These are phyloP conservation scores for Malurus splendens DNA, from an alignment of 2,797 vertebrate genomes.

Conservation along the genomic window DNA sequence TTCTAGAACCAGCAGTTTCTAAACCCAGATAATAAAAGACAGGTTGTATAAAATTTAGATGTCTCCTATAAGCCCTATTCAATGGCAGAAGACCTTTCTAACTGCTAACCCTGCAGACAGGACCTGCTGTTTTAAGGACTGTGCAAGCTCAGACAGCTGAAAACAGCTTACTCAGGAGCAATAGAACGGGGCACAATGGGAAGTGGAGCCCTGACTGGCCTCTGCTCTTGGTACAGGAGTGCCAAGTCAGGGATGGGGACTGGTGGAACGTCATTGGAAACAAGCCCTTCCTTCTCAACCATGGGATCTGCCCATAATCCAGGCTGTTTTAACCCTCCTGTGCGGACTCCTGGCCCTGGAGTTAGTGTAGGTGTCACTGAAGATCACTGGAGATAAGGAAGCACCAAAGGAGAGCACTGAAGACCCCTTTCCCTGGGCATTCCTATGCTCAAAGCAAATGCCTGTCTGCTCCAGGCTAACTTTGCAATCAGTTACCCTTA, in stretches of 20 bases:
- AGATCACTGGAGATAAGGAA: not conserved
- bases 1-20: not conserved
- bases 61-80: not conserved
- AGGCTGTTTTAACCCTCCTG: not conserved
- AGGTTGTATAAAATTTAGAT: not conserved
- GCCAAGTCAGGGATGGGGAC: not conserved
- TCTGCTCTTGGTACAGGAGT: not conserved
- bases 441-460: not conserved
- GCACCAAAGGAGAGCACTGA: not conserved
- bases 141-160: not conserved
- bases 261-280: not conserved
- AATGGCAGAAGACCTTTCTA: not conserved
- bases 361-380: not conserved
- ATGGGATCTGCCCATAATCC: not conserved
- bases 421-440: not conserved
- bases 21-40: not conserved
- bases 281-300: not conserved
- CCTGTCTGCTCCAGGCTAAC: not conserved
- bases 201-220: not conserved
- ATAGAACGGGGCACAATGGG: accelerated
- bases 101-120: not conserved
- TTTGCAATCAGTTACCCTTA: not conserved
- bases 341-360: not conserved
- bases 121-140: not conserved
- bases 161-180: not conserved